Evolutionary conservation across 2,797 vertebrate genomes (phyloP).

Genomic region (Diplodus sargus): DNA sequence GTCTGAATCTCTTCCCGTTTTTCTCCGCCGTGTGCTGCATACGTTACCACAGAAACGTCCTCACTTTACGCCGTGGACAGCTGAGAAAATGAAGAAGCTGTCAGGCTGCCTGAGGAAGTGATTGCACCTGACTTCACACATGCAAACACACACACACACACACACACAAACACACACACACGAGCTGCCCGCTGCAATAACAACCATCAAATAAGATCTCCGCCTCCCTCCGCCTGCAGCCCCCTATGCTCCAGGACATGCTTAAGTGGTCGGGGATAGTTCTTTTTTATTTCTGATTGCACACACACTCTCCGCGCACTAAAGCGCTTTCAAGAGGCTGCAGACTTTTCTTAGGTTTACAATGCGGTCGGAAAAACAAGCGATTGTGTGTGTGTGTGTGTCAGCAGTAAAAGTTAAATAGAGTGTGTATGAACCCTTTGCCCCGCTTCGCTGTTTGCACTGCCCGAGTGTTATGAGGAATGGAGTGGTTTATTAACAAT

Average conservation of each 20-base stretch:
- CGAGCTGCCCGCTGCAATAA: conserved; percentile 44
- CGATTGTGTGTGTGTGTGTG: conserved; percentile 6
- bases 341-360: conserved; percentile 54
- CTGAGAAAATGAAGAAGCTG: conserved; percentile 75
- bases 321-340: conserved; percentile 51
- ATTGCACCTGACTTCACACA: conserved; percentile 15
- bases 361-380: conserved; percentile 39
- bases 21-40: conserved; percentile 22
- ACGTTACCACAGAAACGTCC: conserved; percentile 67
- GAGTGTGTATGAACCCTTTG: conserved; percentile 62
- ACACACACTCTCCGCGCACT: conserved; percentile 21
- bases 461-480: conserved; percentile 65
- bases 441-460: conserved; percentile 62
- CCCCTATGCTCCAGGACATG: conserved; percentile 21
- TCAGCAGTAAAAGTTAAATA: conserved; percentile 46
- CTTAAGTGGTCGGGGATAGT: conserved; percentile 31
- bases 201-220: conserved; percentile 48
- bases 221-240: conserved; percentile 19
- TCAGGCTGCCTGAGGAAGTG: conserved; percentile 44
- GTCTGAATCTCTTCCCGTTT: conserved; percentile 44
- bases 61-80: conserved; percentile 56
- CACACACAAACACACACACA: conserved; percentile 11
- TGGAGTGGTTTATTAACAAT: conserved; percentile 71
- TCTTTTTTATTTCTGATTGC: conserved; percentile 44
- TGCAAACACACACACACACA: conserved; percentile 5